Conservation (phyloP, 1,140 invertebrate genomes). For the Vollenhovia emeryi region DNA sequence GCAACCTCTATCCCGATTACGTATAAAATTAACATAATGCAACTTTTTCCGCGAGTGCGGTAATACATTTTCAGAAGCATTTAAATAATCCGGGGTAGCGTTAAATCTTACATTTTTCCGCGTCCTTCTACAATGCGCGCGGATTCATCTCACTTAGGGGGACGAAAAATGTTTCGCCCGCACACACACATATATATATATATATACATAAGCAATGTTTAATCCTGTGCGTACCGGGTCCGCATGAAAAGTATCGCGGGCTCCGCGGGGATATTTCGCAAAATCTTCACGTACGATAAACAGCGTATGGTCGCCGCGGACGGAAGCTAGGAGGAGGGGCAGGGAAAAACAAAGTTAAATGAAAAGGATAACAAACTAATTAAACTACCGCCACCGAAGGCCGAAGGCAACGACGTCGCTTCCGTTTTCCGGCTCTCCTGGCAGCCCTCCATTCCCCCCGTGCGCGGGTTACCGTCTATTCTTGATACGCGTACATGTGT, state of each 20-base stretch:
- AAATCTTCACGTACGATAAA: constrained; percentile 7
- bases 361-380: constrained; percentile 79
- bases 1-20: not conserved
- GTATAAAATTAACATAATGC: not conserved
- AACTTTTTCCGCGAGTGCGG: not conserved
- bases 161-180: not conserved
- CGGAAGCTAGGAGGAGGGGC: not conserved
- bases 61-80: not conserved
- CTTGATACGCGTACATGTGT: not conserved
- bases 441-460: not conserved
- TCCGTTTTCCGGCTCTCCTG: constrained; percentile 20
- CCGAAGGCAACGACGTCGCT: constrained; percentile 37
- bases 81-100: not conserved
- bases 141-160: not conserved
- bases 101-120: not conserved
- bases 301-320: not conserved
- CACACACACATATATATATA: not conserved
- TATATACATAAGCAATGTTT: not conserved
- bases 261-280: not conserved
- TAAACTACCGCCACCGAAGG: constrained; percentile 71
- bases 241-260: not conserved
- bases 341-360: constrained; percentile 71
- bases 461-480: constrained; percentile 6
- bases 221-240: not conserved
- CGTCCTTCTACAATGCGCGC: not conserved